Conservation (phyloP, 2,888 invertebrate species). For the Xestoiulus laeticollis region DNA sequence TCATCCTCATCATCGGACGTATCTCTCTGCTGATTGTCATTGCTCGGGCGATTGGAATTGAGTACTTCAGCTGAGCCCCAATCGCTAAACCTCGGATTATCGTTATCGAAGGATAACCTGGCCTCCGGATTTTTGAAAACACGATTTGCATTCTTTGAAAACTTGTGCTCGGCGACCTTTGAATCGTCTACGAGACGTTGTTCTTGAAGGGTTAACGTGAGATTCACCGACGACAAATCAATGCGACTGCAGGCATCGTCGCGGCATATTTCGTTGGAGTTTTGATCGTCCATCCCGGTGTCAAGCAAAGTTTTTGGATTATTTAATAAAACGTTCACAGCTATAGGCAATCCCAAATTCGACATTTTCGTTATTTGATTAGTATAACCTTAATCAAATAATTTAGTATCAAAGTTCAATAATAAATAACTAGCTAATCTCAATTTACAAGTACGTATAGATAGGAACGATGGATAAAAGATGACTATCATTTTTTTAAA, state of each 20-base stretch:
- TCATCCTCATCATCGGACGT: not conserved
- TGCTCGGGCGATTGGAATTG: not conserved
- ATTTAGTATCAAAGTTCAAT: not conserved
- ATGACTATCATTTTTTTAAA: not conserved
- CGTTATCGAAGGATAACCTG: not conserved
- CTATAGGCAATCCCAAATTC: not conserved
- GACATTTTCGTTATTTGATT: not conserved
- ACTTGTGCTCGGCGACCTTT: not conserved
- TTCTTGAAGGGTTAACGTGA: not conserved
- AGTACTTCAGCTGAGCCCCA: not conserved
- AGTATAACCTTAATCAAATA: not conserved
- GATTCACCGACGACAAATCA: not conserved
- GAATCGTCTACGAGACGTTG: not conserved
- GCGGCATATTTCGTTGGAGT: not conserved
- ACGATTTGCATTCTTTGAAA: not conserved
- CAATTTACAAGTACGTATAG: not conserved
- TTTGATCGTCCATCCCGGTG: not conserved
- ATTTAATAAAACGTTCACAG: not conserved
- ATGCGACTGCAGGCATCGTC: not conserved
- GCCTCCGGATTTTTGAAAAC: not conserved
- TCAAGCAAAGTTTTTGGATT: not conserved
- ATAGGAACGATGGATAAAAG: not conserved
- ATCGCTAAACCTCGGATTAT: not conserved
- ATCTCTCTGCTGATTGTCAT: not conserved
- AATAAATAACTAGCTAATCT: not conserved